Base-by-base conservation (phyloP, 2,888 invertebrate species). In the Cerastoderma edule region DNA sequence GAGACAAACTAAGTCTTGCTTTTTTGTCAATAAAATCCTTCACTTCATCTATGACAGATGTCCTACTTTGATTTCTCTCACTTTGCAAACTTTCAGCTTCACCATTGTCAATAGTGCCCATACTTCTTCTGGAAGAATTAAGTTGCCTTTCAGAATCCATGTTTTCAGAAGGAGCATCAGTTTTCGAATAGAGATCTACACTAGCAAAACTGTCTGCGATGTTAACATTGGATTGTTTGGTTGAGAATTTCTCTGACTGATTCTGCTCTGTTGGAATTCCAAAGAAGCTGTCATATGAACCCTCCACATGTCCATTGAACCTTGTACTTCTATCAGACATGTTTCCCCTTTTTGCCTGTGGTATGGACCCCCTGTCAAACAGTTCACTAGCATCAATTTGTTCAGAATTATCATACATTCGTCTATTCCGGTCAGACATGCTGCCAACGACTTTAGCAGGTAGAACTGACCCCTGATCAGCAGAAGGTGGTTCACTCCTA, bases 251-350 rank as follows among this genome's bases (percentile, higher is more conserved):
- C 24, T 53, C 2, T 53, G 53, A 53, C 24, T 53, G 60, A n/a
- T n/a, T n/a, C n/a, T n/a, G n/a, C n/a, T n/a, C n/a, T 22, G 54
- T 16, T 8, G 67, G 54, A 30, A 74, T 69, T 19, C 74, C 74
- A 69, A 76, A 80, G 54, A 80, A 80, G 60, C 80, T 80, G 39
- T 80, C 80, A 66, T 68, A 67, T 0, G 80, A 80, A 44, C 57
- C 63, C 19, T 76, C 74, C 6, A 70, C 68, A 68, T 44, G 39
- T n/a, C 46, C 60, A 35, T 10, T 39, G 22, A 39, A 39, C 27
- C 6, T 33, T 60, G 27, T 19, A 39, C 60, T 60, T 27, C 50
- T 50, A 50, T 63, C 63, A 35, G 24, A 63, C n/a, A n/a, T n/a
- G n/a, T n/a, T n/a, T n/a, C n/a, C n/a, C n/a, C n/a, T n/a, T n/a